Conservation (phyloP, 1,140 invertebrate genomes). For the Megalonaias nervosa region DNA sequence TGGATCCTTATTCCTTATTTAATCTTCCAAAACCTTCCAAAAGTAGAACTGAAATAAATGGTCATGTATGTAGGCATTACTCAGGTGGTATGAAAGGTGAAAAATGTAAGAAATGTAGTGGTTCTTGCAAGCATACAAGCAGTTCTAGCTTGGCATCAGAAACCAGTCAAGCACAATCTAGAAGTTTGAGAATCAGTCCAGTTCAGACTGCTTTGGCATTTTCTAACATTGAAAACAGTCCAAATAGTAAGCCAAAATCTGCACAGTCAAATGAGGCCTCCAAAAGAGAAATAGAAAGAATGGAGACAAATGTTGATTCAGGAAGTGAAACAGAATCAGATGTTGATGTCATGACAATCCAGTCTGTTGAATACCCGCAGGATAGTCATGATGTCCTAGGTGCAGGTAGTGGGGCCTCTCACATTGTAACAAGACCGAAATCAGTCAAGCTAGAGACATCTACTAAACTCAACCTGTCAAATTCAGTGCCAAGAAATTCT, state of each 20-base stretch:
- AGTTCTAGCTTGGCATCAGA: background rate
- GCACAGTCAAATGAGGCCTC: no score
- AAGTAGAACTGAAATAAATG: background rate
- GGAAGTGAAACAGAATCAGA: slow-evolving; percentile 25
- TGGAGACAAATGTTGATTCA: no score
- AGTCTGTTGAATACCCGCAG: background rate
- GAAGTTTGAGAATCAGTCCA: no score
- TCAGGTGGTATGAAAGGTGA: no score
- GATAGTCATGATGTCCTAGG: background rate
- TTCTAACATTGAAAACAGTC: no score
- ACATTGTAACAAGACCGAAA: background rate
- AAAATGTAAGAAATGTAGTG: background rate
- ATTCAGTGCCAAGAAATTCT: background rate
- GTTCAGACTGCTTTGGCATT: no score
- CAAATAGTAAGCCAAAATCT: no score
- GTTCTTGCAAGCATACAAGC: background rate
- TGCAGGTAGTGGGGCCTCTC: background rate
- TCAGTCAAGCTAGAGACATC: background rate
- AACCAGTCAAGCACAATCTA: no score
- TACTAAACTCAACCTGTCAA: background rate
- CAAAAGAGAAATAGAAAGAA: no score
- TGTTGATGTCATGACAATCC: slow-evolving; percentile 8
- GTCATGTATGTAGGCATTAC: no score
- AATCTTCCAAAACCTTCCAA: slow-evolving; percentile 47
- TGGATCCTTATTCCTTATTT: slow-evolving; percentile 59